Conservation (phyloP, 2,797 vertebrate genomes). For the Buceros bicornis region DNA sequence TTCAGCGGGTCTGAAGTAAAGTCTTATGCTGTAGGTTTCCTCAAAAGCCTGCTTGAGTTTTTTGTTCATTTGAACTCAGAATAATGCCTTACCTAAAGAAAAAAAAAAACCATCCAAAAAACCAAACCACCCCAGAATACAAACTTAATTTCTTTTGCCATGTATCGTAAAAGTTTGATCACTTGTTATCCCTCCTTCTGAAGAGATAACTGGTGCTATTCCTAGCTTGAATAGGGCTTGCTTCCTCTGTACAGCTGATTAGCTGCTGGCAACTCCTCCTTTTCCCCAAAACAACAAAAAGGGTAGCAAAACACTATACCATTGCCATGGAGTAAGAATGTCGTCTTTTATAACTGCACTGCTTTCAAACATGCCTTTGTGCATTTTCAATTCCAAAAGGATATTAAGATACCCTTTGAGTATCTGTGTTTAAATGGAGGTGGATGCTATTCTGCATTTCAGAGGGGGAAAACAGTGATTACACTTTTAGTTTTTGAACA, state of each 20-base stretch:
- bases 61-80: background rate
- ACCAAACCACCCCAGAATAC: background rate
- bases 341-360: background rate
- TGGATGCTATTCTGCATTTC: background rate
- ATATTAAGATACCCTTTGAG: background rate
- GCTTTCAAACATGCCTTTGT: background rate
- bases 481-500: background rate
- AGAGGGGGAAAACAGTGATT: background rate
- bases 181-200: background rate
- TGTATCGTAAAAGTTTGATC: background rate
- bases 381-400: background rate
- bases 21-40: background rate
- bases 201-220: background rate
- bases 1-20: background rate
- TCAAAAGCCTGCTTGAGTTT: background rate
- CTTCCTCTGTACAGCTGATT: background rate
- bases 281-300: background rate
- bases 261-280: background rate
- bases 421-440: background rate
- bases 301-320: background rate
- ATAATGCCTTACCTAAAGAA: background rate
- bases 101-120: background rate
- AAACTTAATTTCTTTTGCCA: background rate
- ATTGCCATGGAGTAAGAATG: background rate
- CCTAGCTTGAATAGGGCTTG: background rate